Evolutionary conservation across 1,140 invertebrate species (phyloP).

Genomic region (Trachelipus rathkii): DNA sequence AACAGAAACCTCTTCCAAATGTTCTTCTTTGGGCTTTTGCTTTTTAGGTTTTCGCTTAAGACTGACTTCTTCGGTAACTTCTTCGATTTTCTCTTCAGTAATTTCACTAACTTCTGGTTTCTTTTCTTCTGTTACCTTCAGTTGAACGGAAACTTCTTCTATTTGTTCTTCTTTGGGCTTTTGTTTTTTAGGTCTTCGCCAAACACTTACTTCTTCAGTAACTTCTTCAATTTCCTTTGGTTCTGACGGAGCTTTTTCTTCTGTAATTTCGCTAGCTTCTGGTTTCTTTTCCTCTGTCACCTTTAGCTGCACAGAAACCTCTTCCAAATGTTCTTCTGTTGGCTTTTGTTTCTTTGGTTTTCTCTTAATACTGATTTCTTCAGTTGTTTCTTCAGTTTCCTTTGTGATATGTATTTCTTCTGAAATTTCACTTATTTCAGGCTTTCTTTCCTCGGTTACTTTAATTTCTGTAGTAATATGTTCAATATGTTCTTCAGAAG

Average conservation of each 20-base stretch:
- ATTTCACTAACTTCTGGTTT: constrained; percentile 26
- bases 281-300: no score
- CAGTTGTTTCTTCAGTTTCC: no score
- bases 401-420: no score
- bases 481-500: constrained; percentile 49
- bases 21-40: constrained; percentile 47
- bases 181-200: constrained; percentile 49
- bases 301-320: no score
- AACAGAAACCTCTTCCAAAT: constrained; percentile 49
- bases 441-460: no score
- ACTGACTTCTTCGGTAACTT: constrained; percentile 32
- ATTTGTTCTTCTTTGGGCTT: background rate
- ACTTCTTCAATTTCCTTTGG: constrained; percentile 51
- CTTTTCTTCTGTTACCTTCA: constrained; percentile 29
- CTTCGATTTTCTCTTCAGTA: constrained; percentile 16
- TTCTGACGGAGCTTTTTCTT: no score
- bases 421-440: no score
- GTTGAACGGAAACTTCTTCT: constrained; percentile 30
- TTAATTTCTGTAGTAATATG: constrained; percentile 37
- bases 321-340: no score
- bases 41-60: constrained; percentile 49
- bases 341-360: no score
- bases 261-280: no score
- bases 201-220: constrained; percentile 50
- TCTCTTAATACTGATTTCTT: no score